Evolutionary conservation across 2,113 vertebrate species (phyloP).

Genomic region (Columba livia): DNA sequence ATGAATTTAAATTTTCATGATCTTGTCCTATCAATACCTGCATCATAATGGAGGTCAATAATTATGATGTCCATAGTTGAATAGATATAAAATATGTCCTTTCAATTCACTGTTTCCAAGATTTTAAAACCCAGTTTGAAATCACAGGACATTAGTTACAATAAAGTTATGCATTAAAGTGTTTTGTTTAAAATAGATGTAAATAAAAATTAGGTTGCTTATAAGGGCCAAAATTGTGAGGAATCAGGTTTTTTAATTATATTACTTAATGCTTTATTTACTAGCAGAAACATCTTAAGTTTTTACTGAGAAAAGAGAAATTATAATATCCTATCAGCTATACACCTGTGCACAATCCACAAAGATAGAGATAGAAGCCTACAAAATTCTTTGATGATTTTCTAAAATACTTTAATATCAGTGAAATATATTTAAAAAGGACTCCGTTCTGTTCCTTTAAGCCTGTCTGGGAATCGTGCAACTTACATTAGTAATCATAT

Average conservation of each 20-base stretch:
- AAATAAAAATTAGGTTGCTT: not conserved
- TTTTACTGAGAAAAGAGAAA: not conserved
- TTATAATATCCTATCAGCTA: not conserved
- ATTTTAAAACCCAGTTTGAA: constrained; percentile 38
- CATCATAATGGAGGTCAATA: not conserved
- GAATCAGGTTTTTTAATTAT: not conserved
- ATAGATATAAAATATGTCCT: not conserved
- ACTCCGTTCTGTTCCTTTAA: not conserved
- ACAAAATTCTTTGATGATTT: not conserved
- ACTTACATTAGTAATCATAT: not conserved
- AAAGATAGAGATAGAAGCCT: not conserved
- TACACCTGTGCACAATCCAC: not conserved
- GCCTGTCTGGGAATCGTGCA: not conserved
- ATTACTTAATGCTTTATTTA: not conserved
- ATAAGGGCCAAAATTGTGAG: not conserved
- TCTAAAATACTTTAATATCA: not conserved
- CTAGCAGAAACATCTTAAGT: not conserved
- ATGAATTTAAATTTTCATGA: not conserved
- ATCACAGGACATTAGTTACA: not conserved
- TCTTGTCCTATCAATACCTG: not conserved
- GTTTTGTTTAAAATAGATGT: not conserved
- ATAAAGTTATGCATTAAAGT: not conserved
- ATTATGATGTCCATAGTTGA: not conserved
- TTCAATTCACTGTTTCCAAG: not conserved
- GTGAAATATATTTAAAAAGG: not conserved